Base-by-base conservation (phyloP, 2,113 vertebrate species). In the Bucco capensis region DNA sequence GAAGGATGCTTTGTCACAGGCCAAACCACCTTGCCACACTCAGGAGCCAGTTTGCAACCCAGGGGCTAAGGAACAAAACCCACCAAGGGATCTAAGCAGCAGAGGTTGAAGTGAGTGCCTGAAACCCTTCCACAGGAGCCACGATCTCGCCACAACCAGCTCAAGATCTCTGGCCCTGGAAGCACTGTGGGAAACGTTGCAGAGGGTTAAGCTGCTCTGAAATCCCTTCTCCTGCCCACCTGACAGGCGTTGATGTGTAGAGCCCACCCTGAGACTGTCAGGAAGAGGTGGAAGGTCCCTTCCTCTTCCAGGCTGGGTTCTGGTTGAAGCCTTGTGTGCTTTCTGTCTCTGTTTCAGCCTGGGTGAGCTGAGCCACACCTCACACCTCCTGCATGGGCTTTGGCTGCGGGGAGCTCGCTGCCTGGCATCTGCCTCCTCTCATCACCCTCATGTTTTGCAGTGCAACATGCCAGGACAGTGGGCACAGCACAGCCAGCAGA, bases 401-500 rank as follows among this genome's bases (percentile, higher is more conserved):
- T 5, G 15, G 60, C 79, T 16, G 35, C 4, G 3, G 23, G 50
- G 23, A 87, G 37, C 22, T 25, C 4, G 1, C 46, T 46, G 66
- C 50, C 27, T 33, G 38, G 49, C 65, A 18, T 18, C 66, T 53
- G 27, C 31, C 44, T 74, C 62, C 53, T 75, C 69, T 12, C 9
- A 6, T 38, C 35, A 35, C 57, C 27, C 24, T 14, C 5, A 23
- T 14, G 24, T 14, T 53, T 14, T 37, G 35, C 50, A 18, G 46
- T 3, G 24, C 44, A 33, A 18, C 1, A 1, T 3, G 16, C 69
- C 38, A 12, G 1, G 1, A 7, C 42, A n/a, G 47, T 1, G 27
- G 50, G 49, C 60, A n/a, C 1, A 47, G 46, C 18, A 19, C 25
- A 22, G 58, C 67, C 77, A 54, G 56, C 72, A 86, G 82, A 19